Evolutionary conservation across 2,113 vertebrate genomes (phyloP).

Genomic region (Caretta caretta): DNA sequence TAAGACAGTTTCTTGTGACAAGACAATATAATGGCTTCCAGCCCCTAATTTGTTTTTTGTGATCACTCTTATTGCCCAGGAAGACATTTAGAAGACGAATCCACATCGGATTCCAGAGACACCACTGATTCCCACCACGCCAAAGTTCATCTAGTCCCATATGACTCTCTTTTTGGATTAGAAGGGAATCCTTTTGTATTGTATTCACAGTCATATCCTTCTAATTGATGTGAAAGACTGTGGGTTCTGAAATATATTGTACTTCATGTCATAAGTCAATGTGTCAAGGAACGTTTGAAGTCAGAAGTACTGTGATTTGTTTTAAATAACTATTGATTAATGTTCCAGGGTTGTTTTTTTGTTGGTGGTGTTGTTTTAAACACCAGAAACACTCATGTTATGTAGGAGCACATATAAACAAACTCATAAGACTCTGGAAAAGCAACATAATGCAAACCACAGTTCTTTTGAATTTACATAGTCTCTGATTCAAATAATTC

Average conservation of each 20-base stretch:
- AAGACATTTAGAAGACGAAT: not conserved
- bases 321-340: not conserved
- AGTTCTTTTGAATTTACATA: not conserved
- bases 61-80: not conserved
- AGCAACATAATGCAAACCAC: not conserved
- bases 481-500: not conserved
- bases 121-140: not conserved
- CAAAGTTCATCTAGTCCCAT: not conserved
- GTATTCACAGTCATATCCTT: not conserved
- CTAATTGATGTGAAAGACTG: not conserved
- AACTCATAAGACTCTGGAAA: not conserved
- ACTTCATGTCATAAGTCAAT: not conserved
- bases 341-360: not conserved
- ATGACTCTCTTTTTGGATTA: not conserved
- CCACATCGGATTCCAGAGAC: not conserved
- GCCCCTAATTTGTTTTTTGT: not conserved
- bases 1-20: not conserved
- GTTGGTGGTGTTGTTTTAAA: not conserved
- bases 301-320: not conserved
- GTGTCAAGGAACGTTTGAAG: not conserved
- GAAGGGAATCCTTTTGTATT: not conserved
- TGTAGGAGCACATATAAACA: not conserved
- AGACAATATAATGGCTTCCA: not conserved
- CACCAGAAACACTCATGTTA: not conserved
- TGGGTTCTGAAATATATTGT: not conserved